Base-by-base conservation (phyloP, 2,113 vertebrate species). In the Emydocephalus ijimae region DNA sequence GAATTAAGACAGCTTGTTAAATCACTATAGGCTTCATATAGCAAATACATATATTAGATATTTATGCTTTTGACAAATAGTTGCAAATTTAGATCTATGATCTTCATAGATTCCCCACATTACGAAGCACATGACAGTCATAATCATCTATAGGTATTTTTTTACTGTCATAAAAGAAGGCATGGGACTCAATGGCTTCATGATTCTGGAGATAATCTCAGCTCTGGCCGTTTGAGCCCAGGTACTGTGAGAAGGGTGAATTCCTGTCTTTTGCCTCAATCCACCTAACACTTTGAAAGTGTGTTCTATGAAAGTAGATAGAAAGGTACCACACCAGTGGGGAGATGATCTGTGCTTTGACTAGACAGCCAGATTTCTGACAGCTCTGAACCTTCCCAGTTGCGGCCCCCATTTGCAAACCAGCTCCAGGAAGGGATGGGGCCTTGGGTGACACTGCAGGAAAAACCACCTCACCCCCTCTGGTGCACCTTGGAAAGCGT, bases 21-120 rank as follows among this genome's bases (percentile, higher is more conserved):
- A 93, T 88, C 92, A 92, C 5, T 95, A 89, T 89, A 39, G 18
- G 24, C 87, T 92, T 87, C n/a, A 21, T 94, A 87, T 5, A 24
- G 4, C 14, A 6, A 89, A 15, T 0, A 0, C 34, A 89, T 5
- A 5, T 26, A 18, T 29, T 88, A 29, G 7, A 10, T 20, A 20
- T 1, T 0, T 61, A 89, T 94, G 86, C 29, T 54, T 29, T 26
- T n/a, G 34, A 52, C 2, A 5, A 90, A 85, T 6, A 34, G 93
- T 94, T 94, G 3, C 52, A 91, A 81, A 15, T 91, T 1, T 15
- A 8, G 92, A 90, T 18, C 50, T 90, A 14, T 69, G 90, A 89
- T 54, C 4, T 39, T 0, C 87, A 11, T 1, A 90, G 29, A 24
- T 23, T 23, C n/a, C 90, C 34, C 4, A 89, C 43, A 5, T 86